Evolutionary conservation across 2,888 invertebrate species (phyloP).

Genomic region (Uropetala carovei): DNA sequence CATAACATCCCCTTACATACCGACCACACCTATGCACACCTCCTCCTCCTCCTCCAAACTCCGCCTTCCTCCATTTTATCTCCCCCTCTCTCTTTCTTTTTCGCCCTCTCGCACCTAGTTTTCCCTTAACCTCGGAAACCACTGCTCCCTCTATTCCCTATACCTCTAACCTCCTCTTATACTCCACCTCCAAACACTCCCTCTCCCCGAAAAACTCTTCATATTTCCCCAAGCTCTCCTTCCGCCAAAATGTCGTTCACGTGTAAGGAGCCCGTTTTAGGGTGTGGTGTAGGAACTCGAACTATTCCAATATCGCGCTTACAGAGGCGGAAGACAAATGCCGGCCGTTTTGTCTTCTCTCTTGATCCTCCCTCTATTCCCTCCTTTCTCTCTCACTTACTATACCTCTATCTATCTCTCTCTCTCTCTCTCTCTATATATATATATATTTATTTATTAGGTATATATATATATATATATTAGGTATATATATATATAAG

Average conservation of each 20-base stretch:
- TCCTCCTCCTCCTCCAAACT: neutral
- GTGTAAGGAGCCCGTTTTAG: constrained; percentile 53
- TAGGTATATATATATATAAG: too few relatives aligned
- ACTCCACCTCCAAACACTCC: neutral
- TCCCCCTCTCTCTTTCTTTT: neutral
- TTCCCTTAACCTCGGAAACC: constrained; percentile 33
- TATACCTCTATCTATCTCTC: neutral
- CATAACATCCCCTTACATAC: constrained; percentile 58
- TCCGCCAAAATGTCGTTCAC: constrained; percentile 50
- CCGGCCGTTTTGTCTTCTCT: constrained; percentile 60
- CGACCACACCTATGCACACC: constrained; percentile 38
- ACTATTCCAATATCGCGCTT: constrained; percentile 63
- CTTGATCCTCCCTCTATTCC: constrained; percentile 27
- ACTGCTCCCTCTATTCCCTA: neutral
- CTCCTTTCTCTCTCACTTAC: neutral
- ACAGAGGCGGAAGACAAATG: constrained; percentile 62
- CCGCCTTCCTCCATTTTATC: neutral
- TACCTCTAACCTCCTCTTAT: neutral
- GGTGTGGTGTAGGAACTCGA: constrained; percentile 62
- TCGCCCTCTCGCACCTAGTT: neutral
- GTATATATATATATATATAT: too few relatives aligned
- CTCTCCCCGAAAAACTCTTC: neutral
- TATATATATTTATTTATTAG: too few relatives aligned
- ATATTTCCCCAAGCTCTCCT: neutral
- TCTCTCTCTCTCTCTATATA: neutral